Conservation (phyloP, 2,888 invertebrate species). For the Nymphalis c-album region DNA sequence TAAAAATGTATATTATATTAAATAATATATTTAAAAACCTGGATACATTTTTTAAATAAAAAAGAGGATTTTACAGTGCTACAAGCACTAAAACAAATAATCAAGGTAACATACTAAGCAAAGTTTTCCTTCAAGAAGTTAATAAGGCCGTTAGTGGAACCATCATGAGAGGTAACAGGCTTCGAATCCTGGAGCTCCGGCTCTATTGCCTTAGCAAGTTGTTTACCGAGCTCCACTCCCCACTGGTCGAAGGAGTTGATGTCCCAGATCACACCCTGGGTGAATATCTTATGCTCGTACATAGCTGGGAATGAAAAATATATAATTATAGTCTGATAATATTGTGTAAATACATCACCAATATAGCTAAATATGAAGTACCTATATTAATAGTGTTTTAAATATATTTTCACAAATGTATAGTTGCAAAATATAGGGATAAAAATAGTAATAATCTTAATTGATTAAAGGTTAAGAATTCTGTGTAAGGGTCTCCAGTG, state of each 20-base stretch:
- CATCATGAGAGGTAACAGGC: constrained; percentile 90
- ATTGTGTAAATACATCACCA: too few relatives aligned
- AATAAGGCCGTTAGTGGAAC: constrained; percentile 98
- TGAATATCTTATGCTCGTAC: constrained; percentile 99
- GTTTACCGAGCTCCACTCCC: constrained; percentile 99
- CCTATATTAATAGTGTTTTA: too few relatives aligned
- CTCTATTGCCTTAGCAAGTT: constrained; percentile 98
- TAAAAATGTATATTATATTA: too few relatives aligned
- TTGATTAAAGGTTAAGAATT: too few relatives aligned
- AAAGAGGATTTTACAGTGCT: constrained; percentile 17
- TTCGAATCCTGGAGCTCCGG: constrained; percentile 89
- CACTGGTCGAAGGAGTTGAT: constrained; percentile 99
- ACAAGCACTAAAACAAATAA: background rate
- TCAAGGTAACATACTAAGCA: constrained; percentile 37
- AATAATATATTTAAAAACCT: background rate
- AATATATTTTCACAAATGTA: too few relatives aligned
- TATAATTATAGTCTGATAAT: background rate
- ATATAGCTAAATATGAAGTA: too few relatives aligned
- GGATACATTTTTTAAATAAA: background rate
- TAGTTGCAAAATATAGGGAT: too few relatives aligned
- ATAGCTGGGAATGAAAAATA: constrained; percentile 83
- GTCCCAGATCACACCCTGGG: constrained; percentile 99
- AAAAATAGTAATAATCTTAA: too few relatives aligned
- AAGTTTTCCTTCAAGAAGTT: constrained; percentile 92
- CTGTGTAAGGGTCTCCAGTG: too few relatives aligned